Evolutionary conservation across 2,888 invertebrate species (phyloP).

Genomic region (Campoletis raptor): DNA sequence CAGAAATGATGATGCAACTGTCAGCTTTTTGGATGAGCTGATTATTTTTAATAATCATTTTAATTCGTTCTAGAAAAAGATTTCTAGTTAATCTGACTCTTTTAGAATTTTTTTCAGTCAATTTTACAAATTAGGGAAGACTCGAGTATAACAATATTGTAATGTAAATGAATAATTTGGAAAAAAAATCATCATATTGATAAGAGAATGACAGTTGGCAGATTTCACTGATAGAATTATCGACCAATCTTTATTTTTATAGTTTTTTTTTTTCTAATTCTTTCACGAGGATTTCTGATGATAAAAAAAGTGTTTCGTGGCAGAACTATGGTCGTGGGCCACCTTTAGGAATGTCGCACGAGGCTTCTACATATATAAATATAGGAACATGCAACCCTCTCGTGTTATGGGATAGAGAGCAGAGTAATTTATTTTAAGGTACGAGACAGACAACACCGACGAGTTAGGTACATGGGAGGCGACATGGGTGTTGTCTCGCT

Average conservation of each 20-base stretch:
- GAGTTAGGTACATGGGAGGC: constrained; percentile 37
- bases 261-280: not conserved
- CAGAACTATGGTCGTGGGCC: constrained; percentile 14
- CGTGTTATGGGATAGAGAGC: constrained; percentile 52
- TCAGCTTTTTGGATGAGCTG: constrained; percentile 61
- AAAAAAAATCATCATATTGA: not conserved
- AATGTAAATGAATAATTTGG: not conserved
- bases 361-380: constrained; percentile 1
- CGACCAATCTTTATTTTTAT: not conserved
- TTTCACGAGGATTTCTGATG: not conserved
- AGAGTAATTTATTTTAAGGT: constrained; percentile 56
- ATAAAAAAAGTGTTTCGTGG: not conserved
- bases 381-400: constrained; percentile 47
- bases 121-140: not conserved
- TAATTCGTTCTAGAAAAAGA: not conserved
- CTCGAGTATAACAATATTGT: not conserved
- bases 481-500: constrained; percentile 63
- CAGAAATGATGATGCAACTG: constrained; percentile 71
- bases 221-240: not conserved
- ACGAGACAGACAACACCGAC: constrained; percentile 57
- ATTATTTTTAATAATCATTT: not conserved
- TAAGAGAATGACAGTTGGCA: not conserved
- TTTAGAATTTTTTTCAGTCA: not conserved
- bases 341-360: constrained; percentile 2
- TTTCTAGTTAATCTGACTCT: not conserved